Base-by-base conservation (phyloP, 92 coral and sea anemone genomes). In the Chrysogorgia sp. region DNA sequence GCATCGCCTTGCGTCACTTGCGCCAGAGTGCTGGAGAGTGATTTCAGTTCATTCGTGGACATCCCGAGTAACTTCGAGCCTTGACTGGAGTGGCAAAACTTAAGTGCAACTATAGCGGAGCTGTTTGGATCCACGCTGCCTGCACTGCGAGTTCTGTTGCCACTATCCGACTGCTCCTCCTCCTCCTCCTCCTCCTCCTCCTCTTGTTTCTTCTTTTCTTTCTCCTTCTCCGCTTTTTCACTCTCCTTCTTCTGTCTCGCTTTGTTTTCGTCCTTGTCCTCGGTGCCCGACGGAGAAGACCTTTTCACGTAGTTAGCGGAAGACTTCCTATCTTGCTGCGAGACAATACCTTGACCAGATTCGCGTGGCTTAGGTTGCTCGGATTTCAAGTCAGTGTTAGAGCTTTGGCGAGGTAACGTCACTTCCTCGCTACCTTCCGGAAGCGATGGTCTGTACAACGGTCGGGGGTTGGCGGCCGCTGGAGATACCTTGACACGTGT, bases 331-430 rank as follows among this genome's bases (percentile, higher is more conserved):
- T 61, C 57, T 68, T 50, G 76, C 13, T 55, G 34, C 15, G 32
- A 22, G 30, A 43, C 43, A 81, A 75, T 49, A 63, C 63, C 63
- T 32, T 58, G 64, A 68, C 82, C 30, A 31, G 87, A 71, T 5
- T 66, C 82, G 45, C 76, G 81, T 7, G 49, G 66, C 5, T 87
- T 89, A 34, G 86, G 65, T 45, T 75, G 84, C n/a, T 89, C 91
- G 29, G 91, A 77, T 47, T 45, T 35, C 13, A 48, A 45, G 30
- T 69, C n/a, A n/a, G n/a, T 57, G 24, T 15, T 57, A 23, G 21
- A 69, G 22, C 59, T 69, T 29, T 55, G 76, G 17, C 34, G 76
- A 19, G 28, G 25, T 19, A 57, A 45, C 19, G 76, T 15, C 12
- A 12, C 76, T 37, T 49, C 55, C 23, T 69, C 76, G 32, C 59